Percentiles rank a stretch among this genome's conserved stretches.
Conservation (phyloP, 2,888 invertebrate genomes). For the Micoletzkya japonica region DNA sequence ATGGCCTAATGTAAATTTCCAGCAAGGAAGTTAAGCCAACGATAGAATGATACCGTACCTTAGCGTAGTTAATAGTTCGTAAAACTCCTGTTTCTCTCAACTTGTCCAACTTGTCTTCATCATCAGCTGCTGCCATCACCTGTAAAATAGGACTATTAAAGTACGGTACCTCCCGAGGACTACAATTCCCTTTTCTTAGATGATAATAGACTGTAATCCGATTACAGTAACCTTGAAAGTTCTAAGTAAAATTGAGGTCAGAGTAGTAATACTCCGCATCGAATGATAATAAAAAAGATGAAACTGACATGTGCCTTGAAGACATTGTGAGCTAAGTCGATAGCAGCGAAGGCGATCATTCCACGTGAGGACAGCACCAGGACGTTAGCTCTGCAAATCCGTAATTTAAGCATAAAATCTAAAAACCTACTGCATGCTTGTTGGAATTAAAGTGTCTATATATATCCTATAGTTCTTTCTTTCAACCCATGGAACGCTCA, state of each 20-base stretch:
- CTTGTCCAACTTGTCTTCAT: conserved; percentile 71
- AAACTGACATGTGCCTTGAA: conserved; percentile 72
- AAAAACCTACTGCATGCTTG: neutral
- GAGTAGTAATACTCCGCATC: too few species aligned
- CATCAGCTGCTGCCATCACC: conserved; percentile 76
- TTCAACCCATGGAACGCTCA: neutral
- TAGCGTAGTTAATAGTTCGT: conserved; percentile 72
- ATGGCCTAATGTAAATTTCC: neutral
- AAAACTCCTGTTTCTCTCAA: conserved; percentile 73
- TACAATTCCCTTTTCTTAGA: too few species aligned
- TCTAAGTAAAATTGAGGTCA: too few species aligned
- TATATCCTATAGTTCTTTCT: neutral
- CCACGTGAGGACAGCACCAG: conserved; percentile 74
- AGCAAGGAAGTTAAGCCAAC: neutral
- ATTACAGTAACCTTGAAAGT: too few species aligned
- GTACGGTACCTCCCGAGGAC: neutral
- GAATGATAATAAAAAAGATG: neutral
- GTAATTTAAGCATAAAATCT: neutral
- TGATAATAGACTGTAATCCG: too few species aligned
- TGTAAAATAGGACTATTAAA: conserved; percentile 57
- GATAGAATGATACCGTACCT: conserved; percentile 38
- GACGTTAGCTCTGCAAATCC: conserved; percentile 69
- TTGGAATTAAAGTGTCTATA: neutral
- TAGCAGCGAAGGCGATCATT: conserved; percentile 72
- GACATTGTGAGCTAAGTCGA: conserved; percentile 75